phyloP scores from a whole-genome alignment of 1,140 invertebrate species.

The Drosophila kepulauana region DNA sequence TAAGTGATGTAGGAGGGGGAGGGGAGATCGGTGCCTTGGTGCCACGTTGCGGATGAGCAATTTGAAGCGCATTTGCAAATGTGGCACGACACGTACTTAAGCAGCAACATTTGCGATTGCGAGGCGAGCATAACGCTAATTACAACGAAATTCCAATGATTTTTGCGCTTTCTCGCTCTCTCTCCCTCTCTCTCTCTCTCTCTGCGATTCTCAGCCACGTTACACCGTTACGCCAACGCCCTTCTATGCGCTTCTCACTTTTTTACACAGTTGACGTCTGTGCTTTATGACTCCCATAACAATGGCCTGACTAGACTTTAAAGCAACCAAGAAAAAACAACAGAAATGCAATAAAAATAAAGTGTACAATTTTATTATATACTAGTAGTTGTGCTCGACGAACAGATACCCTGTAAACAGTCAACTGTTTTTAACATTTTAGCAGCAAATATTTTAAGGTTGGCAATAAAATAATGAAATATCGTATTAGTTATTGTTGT shows the following conservation, averaged over 20 bases:
- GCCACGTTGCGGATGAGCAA: conserved; percentile 45
- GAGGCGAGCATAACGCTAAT: conserved; percentile 49
- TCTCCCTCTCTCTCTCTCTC: not conserved
- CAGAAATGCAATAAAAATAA: not conserved
- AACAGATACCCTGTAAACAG: no score
- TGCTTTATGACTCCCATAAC: conserved; percentile 31
- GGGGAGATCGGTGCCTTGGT: not conserved
- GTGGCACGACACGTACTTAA: conserved; percentile 57
- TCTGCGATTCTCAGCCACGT: conserved; percentile 14
- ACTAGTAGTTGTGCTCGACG: not conserved
- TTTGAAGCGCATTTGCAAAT: conserved; percentile 59
- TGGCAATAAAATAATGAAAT: no score
- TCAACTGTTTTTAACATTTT: no score
- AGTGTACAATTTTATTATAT: not conserved
- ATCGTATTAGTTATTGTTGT: no score
- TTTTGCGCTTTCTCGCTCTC: conserved; percentile 11
- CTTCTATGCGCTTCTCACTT: conserved; percentile 13
- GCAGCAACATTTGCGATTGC: conserved; percentile 45
- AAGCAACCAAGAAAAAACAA: not conserved
- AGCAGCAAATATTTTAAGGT: no score
- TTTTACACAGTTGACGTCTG: conserved; percentile 10
- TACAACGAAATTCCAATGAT: conserved; percentile 48
- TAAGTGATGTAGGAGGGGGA: not conserved
- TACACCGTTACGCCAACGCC: not conserved
- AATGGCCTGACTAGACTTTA: conserved; percentile 17